Conservation (phyloP, 2,888 invertebrate genomes). For the Tetrapedia diversipes region DNA sequence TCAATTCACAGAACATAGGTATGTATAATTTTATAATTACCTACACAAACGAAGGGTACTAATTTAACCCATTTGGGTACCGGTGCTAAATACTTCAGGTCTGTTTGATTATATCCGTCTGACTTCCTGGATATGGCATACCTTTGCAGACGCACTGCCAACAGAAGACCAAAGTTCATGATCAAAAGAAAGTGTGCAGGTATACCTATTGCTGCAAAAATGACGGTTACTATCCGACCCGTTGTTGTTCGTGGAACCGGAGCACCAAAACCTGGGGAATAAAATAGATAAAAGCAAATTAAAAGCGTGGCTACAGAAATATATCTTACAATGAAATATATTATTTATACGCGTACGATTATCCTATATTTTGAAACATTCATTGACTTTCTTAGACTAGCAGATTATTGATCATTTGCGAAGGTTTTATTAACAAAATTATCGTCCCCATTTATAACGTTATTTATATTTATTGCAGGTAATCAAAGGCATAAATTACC, state of each 20-base stretch:
- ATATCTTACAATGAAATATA: no score
- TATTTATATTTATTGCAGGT: no score
- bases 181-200: constrained; percentile 87
- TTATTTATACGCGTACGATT: no score
- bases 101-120: constrained; percentile 16
- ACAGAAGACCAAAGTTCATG: constrained; percentile 84
- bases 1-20: no score
- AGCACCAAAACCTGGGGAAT: constrained; percentile 87
- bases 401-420: no score
- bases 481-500: no score
- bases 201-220: constrained; percentile 87
- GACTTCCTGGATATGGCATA: constrained; percentile 77
- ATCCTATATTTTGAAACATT: no score
- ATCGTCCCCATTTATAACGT: no score
- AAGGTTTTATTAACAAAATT: no score
- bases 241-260: constrained; percentile 88
- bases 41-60: constrained; percentile 75
- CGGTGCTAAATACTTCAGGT: constrained; percentile 59
- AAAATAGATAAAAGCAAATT: not conserved
- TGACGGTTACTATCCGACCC: constrained; percentile 86
- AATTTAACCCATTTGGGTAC: constrained; percentile 78
- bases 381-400: no score
- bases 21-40: constrained; percentile 61
- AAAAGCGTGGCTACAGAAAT: not conserved
- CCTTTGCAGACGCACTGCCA: constrained; percentile 83